These are phyloP conservation scores for Buceros bicornis DNA, from an alignment of 2,797 vertebrate species.

Conservation along the genomic window DNA sequence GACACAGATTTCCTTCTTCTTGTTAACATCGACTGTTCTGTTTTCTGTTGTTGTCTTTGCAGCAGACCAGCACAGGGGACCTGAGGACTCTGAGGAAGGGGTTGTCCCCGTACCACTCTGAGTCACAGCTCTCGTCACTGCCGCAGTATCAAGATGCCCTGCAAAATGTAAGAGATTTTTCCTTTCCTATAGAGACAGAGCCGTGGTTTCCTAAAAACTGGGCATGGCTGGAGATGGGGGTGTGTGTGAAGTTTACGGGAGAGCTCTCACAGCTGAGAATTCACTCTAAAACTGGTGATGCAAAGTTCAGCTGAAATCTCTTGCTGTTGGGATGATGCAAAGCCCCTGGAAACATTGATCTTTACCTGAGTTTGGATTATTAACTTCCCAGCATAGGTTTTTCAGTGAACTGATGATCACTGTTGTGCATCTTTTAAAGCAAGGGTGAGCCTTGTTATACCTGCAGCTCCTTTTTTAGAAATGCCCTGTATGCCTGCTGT, in stretches of 20 bases:
- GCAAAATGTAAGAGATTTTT: conserved; percentile 86
- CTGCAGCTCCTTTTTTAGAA: neutral
- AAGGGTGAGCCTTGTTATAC: neutral
- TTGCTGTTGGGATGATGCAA: neutral
- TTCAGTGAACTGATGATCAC: neutral
- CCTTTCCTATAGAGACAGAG: neutral
- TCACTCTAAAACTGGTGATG: neutral
- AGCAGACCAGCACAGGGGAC: conserved; percentile 89
- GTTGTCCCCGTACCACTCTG: conserved; percentile 92
- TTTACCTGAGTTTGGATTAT: neutral
- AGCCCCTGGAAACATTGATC: neutral
- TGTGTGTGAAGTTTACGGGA: neutral
- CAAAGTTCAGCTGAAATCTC: neutral
- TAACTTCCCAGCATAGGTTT: neutral
- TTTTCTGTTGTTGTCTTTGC: neutral
- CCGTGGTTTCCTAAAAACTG: rapidly evolving
- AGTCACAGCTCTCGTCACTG: conserved; percentile 92
- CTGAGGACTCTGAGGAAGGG: conserved; percentile 92
- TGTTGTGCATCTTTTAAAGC: neutral
- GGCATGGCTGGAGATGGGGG: neutral
- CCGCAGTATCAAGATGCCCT: conserved; percentile 90
- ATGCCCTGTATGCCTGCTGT: neutral
- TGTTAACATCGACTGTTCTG: neutral
- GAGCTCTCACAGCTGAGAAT: neutral
- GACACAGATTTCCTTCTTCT: neutral